Evolutionary conservation across 2,888 invertebrate species (phyloP).

Genomic region (Pachliopta kotzebuea): DNA sequence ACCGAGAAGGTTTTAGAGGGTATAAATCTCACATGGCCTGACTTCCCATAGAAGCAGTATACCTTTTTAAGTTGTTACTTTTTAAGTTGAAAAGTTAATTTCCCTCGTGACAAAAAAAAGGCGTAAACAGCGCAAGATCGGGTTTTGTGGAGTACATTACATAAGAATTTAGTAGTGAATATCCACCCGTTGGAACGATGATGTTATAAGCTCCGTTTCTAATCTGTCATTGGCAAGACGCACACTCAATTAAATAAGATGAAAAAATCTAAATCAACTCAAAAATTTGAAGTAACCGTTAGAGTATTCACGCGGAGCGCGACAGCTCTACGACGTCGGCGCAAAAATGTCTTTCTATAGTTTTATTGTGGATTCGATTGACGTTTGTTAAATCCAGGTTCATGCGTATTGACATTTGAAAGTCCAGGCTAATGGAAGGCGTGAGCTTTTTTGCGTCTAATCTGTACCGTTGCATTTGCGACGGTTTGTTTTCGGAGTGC

Average conservation of each 20-base stretch:
- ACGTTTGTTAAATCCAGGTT: conserved; percentile 65
- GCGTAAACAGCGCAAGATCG: too few species aligned
- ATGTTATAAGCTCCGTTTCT: not conserved
- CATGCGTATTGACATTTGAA: conserved; percentile 76
- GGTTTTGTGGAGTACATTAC: too few species aligned
- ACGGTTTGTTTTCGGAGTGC: conserved; percentile 60
- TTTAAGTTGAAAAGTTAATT: too few species aligned
- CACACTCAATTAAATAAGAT: not conserved
- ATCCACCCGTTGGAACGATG: not conserved
- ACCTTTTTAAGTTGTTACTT: too few species aligned
- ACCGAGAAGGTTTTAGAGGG: too few species aligned
- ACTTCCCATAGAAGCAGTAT: too few species aligned
- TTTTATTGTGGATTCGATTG: conserved; percentile 45
- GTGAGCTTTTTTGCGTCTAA: conserved; percentile 73
- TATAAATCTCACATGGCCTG: too few species aligned
- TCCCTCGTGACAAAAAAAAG: too few species aligned
- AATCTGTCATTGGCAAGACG: not conserved
- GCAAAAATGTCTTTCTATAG: conserved; percentile 43
- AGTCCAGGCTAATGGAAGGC: conserved; percentile 72
- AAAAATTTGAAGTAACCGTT: conserved; percentile 23
- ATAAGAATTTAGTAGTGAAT: too few species aligned
- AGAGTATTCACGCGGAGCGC: not conserved
- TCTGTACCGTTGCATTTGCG: conserved; percentile 66
- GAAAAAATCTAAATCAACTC: not conserved
- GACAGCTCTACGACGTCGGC: conserved; percentile 9